Evolutionary conservation across 2,113 vertebrate genomes (phyloP).

Genomic region (Numida meleagris): DNA sequence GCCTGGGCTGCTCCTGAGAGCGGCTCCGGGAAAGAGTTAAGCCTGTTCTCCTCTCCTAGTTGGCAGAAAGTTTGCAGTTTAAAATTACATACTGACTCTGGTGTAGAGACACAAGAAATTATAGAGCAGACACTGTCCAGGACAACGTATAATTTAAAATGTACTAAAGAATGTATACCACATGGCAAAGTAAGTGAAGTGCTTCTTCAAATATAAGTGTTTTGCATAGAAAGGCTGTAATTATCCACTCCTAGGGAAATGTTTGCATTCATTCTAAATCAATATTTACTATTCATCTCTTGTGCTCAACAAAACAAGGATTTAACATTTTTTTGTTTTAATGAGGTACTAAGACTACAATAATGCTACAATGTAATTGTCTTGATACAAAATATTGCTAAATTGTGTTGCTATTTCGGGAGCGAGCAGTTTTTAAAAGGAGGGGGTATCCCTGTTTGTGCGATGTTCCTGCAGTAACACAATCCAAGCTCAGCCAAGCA

Average conservation of each 20-base stretch:
- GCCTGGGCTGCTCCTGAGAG: conserved; percentile 49
- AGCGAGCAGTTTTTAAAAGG: conserved; percentile 67
- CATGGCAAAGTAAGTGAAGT: conserved; percentile 88
- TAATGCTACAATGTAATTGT: conserved; percentile 83
- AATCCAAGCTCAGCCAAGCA: conserved; percentile 78
- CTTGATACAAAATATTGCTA: conserved; percentile 81
- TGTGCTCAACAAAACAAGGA: conserved; percentile 84
- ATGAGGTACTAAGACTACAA: conserved; percentile 83
- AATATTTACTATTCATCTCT: conserved; percentile 90
- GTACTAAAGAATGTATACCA: conserved; percentile 89
- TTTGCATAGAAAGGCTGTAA: conserved; percentile 88
- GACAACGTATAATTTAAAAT: conserved; percentile 95
- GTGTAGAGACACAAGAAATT: conserved; percentile 92
- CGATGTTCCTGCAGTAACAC: conserved; percentile 74
- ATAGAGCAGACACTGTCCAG: conserved; percentile 90
- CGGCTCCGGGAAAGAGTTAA: conserved; percentile 82
- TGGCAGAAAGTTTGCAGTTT: conserved; percentile 88
- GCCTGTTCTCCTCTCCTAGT: conserved; percentile 75
- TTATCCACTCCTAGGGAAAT: conserved; percentile 90
- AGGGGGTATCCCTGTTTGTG: conserved; percentile 75
- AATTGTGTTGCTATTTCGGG: conserved; percentile 78
- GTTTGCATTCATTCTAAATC: conserved; percentile 91
- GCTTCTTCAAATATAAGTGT: conserved; percentile 86
- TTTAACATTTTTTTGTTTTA: conserved; percentile 84
- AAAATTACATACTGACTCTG: conserved; percentile 91